Evolutionary conservation across 2,797 vertebrate species (phyloP).

Genomic region (Microchirus variegatus): DNA sequence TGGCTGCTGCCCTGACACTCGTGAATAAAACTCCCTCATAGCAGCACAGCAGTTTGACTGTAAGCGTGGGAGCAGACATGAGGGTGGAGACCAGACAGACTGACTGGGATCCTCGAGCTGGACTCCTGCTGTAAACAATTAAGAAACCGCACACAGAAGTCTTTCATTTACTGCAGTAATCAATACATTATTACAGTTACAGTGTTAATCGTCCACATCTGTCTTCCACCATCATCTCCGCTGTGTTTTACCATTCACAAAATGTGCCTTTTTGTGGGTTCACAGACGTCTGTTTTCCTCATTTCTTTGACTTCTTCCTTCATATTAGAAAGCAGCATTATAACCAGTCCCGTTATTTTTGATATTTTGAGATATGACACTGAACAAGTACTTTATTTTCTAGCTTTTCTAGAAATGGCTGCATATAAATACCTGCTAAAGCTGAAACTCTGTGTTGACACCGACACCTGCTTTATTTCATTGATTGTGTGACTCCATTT

Average conservation of each 20-base stretch:
- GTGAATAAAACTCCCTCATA: constrained; percentile 51
- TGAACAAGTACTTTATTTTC: too few relatives aligned
- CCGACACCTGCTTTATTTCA: too few relatives aligned
- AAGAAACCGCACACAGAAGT: constrained; percentile 1
- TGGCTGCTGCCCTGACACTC: constrained; percentile 40
- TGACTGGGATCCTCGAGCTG: constrained; percentile 17
- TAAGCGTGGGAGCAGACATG: constrained; percentile 47
- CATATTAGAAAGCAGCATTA: too few relatives aligned
- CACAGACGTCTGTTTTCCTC: not conserved
- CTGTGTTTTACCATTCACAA: constrained; percentile 14
- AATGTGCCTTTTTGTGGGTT: not conserved
- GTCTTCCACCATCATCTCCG: constrained; percentile 1
- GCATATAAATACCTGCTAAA: too few relatives aligned
- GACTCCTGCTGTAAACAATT: constrained; percentile 37
- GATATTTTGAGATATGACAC: too few relatives aligned
- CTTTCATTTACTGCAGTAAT: constrained; percentile 37
- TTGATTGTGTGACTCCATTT: too few relatives aligned
- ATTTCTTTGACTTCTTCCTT: not conserved
- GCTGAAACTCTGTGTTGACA: too few relatives aligned
- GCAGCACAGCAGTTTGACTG: constrained; percentile 39
- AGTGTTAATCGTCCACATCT: constrained; percentile 13
- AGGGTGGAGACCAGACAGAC: constrained; percentile 39
- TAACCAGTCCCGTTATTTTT: too few relatives aligned
- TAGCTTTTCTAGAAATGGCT: too few relatives aligned
- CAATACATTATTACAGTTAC: constrained; percentile 18